Conservation (phyloP, 1,140 invertebrate species). For the Limonius californicus region DNA sequence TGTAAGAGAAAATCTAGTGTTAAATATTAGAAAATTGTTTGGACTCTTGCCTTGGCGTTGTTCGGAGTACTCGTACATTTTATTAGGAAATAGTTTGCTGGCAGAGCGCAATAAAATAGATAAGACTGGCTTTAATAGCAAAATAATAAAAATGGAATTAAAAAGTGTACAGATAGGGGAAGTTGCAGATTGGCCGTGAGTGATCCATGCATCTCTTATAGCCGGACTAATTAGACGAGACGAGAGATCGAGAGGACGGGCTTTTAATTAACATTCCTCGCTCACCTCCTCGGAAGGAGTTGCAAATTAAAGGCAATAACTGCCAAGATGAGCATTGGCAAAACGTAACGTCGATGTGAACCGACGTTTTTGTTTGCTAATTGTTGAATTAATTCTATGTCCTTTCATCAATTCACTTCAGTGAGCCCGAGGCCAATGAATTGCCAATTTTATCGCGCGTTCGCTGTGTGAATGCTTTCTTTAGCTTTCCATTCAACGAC, state of each 20-base stretch:
- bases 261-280: conserved; percentile 51
- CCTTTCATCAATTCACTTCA: conserved; percentile 36
- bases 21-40: too few relatives aligned
- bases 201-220: conserved; percentile 27
- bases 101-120: too few relatives aligned
- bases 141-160: not conserved
- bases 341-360: conserved; percentile 32
- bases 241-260: conserved; percentile 40
- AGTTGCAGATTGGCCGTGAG: conserved; percentile 18
- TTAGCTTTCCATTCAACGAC: conserved; percentile 8
- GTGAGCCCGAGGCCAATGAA: conserved; percentile 11
- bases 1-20: too few relatives aligned
- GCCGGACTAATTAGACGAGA: conserved; percentile 43
- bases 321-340: conserved; percentile 41
- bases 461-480: conserved; percentile 12
- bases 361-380: conserved; percentile 45
- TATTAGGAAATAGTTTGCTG: too few relatives aligned
- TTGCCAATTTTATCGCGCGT: conserved; percentile 14
- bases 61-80: too few relatives aligned
- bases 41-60: too few relatives aligned
- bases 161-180: not conserved
- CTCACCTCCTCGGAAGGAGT: conserved; percentile 31
- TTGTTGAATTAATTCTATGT: conserved; percentile 45
- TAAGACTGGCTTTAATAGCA: too few relatives aligned
- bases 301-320: conserved; percentile 48